A percentile compares a stretch with the other conserved stretches of the same genome.
Evolutionary conservation across 2,797 vertebrate species (phyloP).

Genomic region (Pagetopsis macropterus): DNA sequence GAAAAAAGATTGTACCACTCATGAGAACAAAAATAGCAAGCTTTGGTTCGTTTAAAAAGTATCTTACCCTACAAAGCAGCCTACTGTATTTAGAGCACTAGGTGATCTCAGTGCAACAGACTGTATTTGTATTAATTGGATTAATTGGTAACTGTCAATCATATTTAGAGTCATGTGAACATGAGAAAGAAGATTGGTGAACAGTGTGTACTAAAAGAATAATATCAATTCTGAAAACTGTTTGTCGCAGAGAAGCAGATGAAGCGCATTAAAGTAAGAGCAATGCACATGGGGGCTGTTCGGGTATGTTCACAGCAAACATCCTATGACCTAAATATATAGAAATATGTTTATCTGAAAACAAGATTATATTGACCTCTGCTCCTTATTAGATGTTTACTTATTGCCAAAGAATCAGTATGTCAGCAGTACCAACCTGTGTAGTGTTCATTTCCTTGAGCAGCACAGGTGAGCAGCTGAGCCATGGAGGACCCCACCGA

Average conservation of each 20-base stretch:
- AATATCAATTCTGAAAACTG: no score
- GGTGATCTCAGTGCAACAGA: background rate
- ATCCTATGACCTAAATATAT: background rate
- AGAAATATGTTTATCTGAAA: background rate
- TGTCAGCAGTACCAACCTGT: conserved; percentile 86
- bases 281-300: background rate
- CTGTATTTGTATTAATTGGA: background rate
- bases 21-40: background rate
- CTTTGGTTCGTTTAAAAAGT: background rate
- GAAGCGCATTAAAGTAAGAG: background rate
- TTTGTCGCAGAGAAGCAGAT: no score
- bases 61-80: conserved; percentile 4
- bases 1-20: background rate
- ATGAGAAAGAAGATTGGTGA: background rate
- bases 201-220: background rate
- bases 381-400: background rate
- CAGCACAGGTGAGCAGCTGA: conserved; percentile 95
- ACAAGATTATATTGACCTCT: background rate
- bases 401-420: background rate
- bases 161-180: conserved; percentile 3
- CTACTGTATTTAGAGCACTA: background rate
- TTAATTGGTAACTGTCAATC: background rate
- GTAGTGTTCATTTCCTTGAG: conserved; percentile 98
- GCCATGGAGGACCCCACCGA: conserved; percentile 98
- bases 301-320: background rate